A percentile compares a stretch with the other conserved stretches of the same genome.
phyloP scores from a whole-genome alignment of 1,140 invertebrate species.

The Pantala flavescens region DNA sequence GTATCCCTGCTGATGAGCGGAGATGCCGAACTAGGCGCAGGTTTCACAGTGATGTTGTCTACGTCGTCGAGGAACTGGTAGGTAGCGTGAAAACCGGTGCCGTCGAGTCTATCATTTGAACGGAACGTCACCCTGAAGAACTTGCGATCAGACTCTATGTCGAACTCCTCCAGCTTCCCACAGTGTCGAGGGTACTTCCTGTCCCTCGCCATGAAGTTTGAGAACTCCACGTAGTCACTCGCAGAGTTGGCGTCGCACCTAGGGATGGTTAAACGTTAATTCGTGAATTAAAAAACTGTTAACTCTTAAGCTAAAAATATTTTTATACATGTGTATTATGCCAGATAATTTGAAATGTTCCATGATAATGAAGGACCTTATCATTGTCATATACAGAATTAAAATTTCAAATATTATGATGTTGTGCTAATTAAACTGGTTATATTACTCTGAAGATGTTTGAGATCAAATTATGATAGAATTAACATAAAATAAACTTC shows the following conservation, averaged over 20 bases:
- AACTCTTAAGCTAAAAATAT: slow-evolving; percentile 23
- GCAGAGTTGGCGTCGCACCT: slow-evolving; percentile 78
- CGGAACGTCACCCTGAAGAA: slow-evolving; percentile 92
- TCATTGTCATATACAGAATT: too few species aligned
- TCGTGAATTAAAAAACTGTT: slow-evolving; percentile 18
- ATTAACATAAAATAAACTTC: too few species aligned
- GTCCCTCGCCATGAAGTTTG: slow-evolving; percentile 79
- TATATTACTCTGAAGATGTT: too few species aligned
- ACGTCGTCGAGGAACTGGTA: slow-evolving; percentile 44
- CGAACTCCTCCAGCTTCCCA: slow-evolving; percentile 59
- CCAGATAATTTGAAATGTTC: slow-evolving; percentile 12
- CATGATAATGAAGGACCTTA: too few species aligned
- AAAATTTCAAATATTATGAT: too few species aligned
- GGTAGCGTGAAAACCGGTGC: slow-evolving; percentile 82
- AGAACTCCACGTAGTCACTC: slow-evolving; percentile 90
- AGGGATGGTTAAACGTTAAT: slow-evolving; percentile 28
- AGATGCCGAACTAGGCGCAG: not conserved
- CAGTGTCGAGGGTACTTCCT: slow-evolving; percentile 77
- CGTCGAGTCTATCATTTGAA: slow-evolving; percentile 86
- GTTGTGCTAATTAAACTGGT: too few species aligned
- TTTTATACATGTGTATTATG: slow-evolving; percentile 16
- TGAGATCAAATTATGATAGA: too few species aligned
- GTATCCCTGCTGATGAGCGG: not conserved
- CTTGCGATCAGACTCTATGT: slow-evolving; percentile 75
- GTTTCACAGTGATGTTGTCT: not conserved